Percentiles rank a stretch among this genome's conserved stretches.
phyloP scores from a whole-genome alignment of 2,888 invertebrate genomes.

The Epicampocera succincta region DNA sequence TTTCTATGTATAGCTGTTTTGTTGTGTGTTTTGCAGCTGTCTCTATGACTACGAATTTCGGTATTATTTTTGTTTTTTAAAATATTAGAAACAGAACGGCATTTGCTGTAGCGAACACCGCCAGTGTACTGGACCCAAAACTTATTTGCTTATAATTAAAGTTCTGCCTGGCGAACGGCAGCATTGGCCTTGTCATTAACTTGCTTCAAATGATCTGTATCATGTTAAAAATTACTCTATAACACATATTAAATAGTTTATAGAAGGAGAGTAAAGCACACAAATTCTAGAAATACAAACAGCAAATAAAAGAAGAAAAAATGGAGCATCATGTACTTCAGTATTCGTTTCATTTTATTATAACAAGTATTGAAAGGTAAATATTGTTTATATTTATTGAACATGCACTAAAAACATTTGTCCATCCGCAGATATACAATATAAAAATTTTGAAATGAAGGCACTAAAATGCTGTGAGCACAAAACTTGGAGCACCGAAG shows the following conservation, averaged over 20 bases:
- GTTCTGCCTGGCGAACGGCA: slow-evolving; percentile 42
- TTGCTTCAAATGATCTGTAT: slow-evolving; percentile 63
- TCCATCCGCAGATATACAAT: neutral
- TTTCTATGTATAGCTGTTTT: too few species aligned
- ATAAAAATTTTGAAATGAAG: neutral
- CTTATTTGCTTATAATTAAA: neutral
- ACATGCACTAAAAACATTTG: slow-evolving; percentile 44
- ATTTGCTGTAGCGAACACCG: neutral
- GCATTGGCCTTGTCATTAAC: slow-evolving; percentile 70
- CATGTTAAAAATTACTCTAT: slow-evolving; percentile 56
- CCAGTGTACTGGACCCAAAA: neutral
- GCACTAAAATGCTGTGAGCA: slow-evolving; percentile 5
- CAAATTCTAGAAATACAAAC: slow-evolving; percentile 15
- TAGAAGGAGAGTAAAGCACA: neutral
- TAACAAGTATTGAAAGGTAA: slow-evolving; percentile 56
- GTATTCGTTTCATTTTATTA: slow-evolving; percentile 32
- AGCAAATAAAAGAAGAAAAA: slow-evolving; percentile 23
- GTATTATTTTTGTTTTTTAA: too few species aligned
- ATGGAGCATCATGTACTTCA: slow-evolving; percentile 36
- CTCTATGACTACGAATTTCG: too few species aligned
- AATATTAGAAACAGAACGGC: too few species aligned
- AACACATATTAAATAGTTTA: neutral
- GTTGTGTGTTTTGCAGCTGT: too few species aligned
- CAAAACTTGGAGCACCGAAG: neutral
- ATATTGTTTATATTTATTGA: slow-evolving; percentile 61